Evolutionary conservation across 2,888 invertebrate genomes (phyloP), one percentile per base, ranked within the genome.

Genomic region (Plebejus anna): DNA sequence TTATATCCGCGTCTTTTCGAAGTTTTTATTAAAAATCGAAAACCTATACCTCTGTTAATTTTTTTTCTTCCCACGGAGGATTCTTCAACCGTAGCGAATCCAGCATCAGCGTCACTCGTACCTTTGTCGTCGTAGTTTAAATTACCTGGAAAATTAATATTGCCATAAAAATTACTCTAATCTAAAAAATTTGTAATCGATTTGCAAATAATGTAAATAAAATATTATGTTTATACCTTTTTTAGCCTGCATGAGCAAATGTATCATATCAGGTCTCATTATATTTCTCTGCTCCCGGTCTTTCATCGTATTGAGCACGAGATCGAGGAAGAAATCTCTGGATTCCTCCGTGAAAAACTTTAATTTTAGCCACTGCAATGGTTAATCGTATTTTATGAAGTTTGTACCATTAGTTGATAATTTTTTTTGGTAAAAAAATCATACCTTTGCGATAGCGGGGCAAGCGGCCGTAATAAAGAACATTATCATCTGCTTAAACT

Each of bases 201-300:
- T 16, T 55, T 16, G 16, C 55, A 4, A 55, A 55, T 16, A 55
- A 13, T 16, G 13, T 51, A 16, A 4, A 55, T 13, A 16, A 16
- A 4, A 11, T 51, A 42, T 42, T 42, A 51, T 16, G 4, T 3
- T 55, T 16, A 4, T 80, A 80, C 89, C 90, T 81, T 89, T 89
- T 77, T 89, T 90, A 6, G 94, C 91, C 82, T 95, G 91, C 87
- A 95, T 88, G 0, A 95, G 82, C 11, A 95, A 79, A 78, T 95
- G 90, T 11, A 95, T 92, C 91, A 95, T 93, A 76, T 94, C 93
- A 1, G 89, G 89, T 1, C 94, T 85, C 1, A 88, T 80, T 11
- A 90, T 88, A 0, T 88, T 85, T 7, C 88, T 79, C 16, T 83
- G 78, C 72, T 89, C 86, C 0, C 93, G 85, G 2, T 88, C 89